Conservation (phyloP, 2,113 vertebrate species). For the Ammodytes dubius region DNA sequence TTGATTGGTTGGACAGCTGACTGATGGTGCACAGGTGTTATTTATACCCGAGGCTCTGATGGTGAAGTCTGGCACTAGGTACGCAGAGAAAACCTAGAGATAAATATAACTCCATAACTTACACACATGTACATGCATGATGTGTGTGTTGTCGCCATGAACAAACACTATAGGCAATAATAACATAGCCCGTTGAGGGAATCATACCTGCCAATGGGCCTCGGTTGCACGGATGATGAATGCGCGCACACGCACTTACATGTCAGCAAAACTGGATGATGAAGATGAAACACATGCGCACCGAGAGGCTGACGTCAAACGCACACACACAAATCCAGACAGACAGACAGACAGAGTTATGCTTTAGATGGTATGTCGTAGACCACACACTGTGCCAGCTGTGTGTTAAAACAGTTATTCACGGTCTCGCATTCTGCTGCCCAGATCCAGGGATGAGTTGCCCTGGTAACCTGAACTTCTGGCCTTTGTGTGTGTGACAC, state of each 20-base stretch:
- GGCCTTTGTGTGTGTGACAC: constrained; percentile 36
- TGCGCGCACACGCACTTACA: background rate
- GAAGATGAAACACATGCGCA: constrained; percentile 42
- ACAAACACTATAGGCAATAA: background rate
- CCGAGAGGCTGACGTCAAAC: constrained; percentile 32
- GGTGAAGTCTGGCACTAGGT: background rate
- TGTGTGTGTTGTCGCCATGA: background rate
- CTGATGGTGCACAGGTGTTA: background rate
- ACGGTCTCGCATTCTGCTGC: constrained; percentile 73
- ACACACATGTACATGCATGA: background rate
- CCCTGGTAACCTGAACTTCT: constrained; percentile 68
- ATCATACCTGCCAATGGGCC: background rate
- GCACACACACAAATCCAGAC: constrained; percentile 31
- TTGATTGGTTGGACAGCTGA: background rate
- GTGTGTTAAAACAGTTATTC: constrained; percentile 84
- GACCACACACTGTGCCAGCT: constrained; percentile 86
- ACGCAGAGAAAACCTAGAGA: background rate
- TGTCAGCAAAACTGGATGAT: constrained; percentile 13
- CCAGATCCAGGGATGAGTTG: constrained; percentile 73
- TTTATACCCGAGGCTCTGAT: background rate
- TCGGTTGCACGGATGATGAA: background rate
- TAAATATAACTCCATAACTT: background rate
- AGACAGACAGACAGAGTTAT: constrained; percentile 47
- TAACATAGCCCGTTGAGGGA: too few relatives aligned
- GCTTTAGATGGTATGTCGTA: constrained; percentile 73